phyloP scores from a whole-genome alignment of 2,797 vertebrate species.

The Nyctibius grandis region DNA sequence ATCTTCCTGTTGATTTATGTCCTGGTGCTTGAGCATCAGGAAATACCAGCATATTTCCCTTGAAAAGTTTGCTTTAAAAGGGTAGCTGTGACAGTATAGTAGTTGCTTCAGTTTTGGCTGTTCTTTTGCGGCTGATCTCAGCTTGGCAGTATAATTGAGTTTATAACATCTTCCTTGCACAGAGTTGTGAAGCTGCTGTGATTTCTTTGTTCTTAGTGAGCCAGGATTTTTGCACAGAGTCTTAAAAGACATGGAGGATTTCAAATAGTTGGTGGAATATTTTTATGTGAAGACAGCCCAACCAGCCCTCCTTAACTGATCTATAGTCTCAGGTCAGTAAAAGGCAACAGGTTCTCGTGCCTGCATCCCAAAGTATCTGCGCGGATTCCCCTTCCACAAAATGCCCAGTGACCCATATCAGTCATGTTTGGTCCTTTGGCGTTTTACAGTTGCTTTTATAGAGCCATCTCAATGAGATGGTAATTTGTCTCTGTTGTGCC shows the following conservation, averaged over 20 bases:
- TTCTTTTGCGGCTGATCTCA: neutral
- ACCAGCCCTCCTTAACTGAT: neutral
- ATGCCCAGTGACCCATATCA: neutral
- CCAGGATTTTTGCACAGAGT: neutral
- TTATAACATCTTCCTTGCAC: neutral
- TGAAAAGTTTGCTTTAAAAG: neutral
- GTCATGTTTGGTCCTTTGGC: constrained; percentile 6
- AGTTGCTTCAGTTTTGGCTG: neutral
- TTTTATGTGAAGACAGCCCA: neutral
- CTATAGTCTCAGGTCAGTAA: neutral
- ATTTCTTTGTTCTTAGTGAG: neutral
- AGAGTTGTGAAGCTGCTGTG: neutral
- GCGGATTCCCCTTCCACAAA: neutral
- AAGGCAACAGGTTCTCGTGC: neutral
- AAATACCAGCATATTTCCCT: neutral
- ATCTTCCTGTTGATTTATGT: neutral
- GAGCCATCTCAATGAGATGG: neutral
- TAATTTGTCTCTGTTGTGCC: neutral
- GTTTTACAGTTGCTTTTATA: constrained; percentile 56
- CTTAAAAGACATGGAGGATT: neutral
- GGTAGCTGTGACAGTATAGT: neutral
- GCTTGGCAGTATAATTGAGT: neutral
- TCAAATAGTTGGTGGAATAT: neutral
- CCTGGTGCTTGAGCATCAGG: neutral
- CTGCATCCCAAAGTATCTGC: neutral